Percentiles rank a stretch among this genome's conserved stretches.
phyloP scores from a whole-genome alignment of 2,113 vertebrate species.

The Vireo altiloquus region DNA sequence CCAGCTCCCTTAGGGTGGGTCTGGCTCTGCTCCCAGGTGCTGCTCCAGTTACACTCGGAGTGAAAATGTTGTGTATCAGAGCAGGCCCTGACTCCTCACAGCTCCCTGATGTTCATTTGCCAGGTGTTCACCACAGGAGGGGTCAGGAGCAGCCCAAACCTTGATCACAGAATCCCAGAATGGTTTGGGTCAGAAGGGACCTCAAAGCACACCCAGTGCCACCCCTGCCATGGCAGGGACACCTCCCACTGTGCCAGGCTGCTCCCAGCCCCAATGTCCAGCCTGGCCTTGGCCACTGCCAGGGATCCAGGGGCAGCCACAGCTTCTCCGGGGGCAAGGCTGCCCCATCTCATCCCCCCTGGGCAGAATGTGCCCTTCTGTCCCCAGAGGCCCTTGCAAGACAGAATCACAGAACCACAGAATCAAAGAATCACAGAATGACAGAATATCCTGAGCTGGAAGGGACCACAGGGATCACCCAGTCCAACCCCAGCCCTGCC shows the following conservation, averaged over 20 bases:
- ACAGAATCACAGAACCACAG: not conserved
- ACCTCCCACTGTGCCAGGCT: not conserved
- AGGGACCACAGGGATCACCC: fast-evolving
- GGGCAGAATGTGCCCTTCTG: no score
- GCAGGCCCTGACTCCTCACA: not conserved
- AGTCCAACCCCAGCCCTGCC: fast-evolving
- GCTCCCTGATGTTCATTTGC: fast-evolving
- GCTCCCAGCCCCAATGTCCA: not conserved
- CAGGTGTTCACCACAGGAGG: not conserved
- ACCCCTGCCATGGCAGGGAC: not conserved
- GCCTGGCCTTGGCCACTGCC: not conserved
- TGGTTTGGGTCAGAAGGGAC: not conserved
- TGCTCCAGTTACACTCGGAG: not conserved
- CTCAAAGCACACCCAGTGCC: fast-evolving
- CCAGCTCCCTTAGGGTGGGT: fast-evolving
- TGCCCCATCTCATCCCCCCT: not conserved
- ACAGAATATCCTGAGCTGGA: not conserved
- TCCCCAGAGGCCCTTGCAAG: not conserved
- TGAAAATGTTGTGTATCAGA: not conserved
- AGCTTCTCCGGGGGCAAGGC: no score
- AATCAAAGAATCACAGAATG: no score
- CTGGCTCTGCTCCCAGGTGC: not conserved
- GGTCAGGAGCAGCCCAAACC: not conserved
- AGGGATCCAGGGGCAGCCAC: not conserved
- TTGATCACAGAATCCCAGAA: not conserved